phyloP scores from a whole-genome alignment of 2,113 vertebrate genomes.

The mouse (Mus musculus) region DNA sequence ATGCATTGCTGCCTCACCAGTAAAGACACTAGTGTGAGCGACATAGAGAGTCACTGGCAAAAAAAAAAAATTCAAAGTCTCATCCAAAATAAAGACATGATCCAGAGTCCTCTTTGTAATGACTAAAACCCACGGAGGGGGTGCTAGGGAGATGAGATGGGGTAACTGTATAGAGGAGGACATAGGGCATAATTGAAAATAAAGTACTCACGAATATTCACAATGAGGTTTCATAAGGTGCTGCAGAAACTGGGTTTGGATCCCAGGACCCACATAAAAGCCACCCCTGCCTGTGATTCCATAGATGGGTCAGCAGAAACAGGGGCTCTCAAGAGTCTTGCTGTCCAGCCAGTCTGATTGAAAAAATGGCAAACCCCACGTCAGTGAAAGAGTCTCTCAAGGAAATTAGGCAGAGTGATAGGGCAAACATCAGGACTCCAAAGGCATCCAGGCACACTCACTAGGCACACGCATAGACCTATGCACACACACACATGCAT shows the following conservation, averaged over 20 bases:
- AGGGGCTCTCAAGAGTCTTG: not conserved
- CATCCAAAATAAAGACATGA: no score
- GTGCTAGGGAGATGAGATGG: not conserved
- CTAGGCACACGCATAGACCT: not conserved
- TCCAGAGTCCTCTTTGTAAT: not conserved
- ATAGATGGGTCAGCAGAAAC: not conserved
- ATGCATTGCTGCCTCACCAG: not conserved
- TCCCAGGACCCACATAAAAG: not conserved
- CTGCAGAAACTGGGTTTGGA: not conserved
- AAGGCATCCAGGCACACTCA: not conserved
- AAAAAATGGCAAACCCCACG: not conserved
- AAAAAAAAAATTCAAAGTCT: not conserved
- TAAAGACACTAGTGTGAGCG: not conserved
- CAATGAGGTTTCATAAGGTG: not conserved
- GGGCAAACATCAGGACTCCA: no score
- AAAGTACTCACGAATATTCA: not conserved
- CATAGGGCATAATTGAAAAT: not conserved
- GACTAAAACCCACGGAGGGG: not conserved
- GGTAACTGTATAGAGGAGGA: fast-evolving
- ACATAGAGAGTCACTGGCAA: not conserved
- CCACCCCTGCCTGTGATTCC: not conserved
- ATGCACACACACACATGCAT: not conserved
- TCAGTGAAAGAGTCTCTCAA: not conserved
- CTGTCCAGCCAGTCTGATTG: not conserved
- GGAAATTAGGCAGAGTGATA: no score